Evolutionary conservation across 2,113 vertebrate genomes (phyloP), one percentile per base, ranked within the genome.

Genomic region (Tachysurus fulvidraco): DNA sequence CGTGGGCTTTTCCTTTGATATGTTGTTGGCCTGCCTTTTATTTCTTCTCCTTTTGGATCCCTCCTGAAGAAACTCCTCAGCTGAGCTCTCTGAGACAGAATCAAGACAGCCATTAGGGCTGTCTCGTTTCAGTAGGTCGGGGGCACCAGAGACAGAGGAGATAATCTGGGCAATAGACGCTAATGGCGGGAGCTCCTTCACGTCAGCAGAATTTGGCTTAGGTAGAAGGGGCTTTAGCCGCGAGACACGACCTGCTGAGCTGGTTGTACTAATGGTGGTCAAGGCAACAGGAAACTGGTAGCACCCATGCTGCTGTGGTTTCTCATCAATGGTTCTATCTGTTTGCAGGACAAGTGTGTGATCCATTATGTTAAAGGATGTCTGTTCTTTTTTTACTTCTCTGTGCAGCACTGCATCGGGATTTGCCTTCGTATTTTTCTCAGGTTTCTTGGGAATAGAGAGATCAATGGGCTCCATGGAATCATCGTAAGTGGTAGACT

Each of bases 91-190:
- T 5, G 44, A 25, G 71, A 78, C 85, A 57, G 85, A 85, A 57
- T 87, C 69, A 60, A 67, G 36, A 81, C 50, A 62, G 16, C 54
- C 52, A 28, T 85, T 88, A 46, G 85, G 79, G 62, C 67, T 81
- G 28, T 90, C 89, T 17, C 88, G 74, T 83, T 90, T 90, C 16
- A 90, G 84, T 55, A 90, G 89, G 67, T 89, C 89, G 67, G 88
- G 83, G 21, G 96, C 97, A 0, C 96, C 96, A 9, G 98, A 98
- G 87, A 99, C 98, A 0, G 98, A 99, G 6, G 97, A 97, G 93
- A 99, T 99, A 88, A 99, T 99, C 95, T 99, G 98, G 82, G 98
- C 97, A 7, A 99, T 99, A 88, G 98, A 99, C 80, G 98, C 98
- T 90, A 99, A 92, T 0, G 98, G 98, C 0, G 97, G 97, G 71